These are phyloP conservation scores for Corythornis leucogaster DNA, from an alignment of 2,797 vertebrate species.

Conservation along the genomic window DNA sequence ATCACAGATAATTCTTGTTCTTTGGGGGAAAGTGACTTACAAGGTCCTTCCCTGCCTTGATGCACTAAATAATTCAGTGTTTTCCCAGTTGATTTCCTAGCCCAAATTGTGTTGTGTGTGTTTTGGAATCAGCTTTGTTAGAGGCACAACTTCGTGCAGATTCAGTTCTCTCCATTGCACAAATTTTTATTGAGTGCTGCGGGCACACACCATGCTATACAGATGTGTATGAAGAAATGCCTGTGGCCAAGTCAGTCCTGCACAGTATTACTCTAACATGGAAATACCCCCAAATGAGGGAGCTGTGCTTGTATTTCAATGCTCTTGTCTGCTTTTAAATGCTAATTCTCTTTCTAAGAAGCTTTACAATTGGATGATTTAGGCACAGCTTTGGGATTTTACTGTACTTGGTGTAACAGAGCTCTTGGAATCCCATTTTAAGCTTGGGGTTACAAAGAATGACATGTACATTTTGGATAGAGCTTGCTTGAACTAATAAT, in stretches of 20 bases:
- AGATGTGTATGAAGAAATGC: not conserved
- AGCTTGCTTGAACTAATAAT: not conserved
- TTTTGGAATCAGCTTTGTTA: not conserved
- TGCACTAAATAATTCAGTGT: not conserved
- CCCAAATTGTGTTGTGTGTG: not conserved
- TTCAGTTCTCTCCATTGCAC: not conserved
- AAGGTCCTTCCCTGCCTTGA: not conserved
- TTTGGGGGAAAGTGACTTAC: not conserved
- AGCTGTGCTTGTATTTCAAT: not conserved
- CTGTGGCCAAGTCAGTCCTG: not conserved
- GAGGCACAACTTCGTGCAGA: not conserved
- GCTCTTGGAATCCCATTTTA: not conserved
- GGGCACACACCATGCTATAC: not conserved
- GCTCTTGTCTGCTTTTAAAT: not conserved
- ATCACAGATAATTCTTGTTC: not conserved
- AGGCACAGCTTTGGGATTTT: not conserved
- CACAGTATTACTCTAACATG: fast-evolving
- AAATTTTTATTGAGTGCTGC: not conserved
- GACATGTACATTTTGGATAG: not conserved
- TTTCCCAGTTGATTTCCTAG: not conserved
- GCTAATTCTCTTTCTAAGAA: not conserved
- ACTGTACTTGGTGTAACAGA: not conserved
- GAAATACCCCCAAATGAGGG: not conserved
- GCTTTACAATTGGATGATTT: not conserved
- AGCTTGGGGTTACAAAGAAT: not conserved